Base-by-base conservation (phyloP, 2,888 invertebrate genomes). In the Scaeva pyrastri region DNA sequence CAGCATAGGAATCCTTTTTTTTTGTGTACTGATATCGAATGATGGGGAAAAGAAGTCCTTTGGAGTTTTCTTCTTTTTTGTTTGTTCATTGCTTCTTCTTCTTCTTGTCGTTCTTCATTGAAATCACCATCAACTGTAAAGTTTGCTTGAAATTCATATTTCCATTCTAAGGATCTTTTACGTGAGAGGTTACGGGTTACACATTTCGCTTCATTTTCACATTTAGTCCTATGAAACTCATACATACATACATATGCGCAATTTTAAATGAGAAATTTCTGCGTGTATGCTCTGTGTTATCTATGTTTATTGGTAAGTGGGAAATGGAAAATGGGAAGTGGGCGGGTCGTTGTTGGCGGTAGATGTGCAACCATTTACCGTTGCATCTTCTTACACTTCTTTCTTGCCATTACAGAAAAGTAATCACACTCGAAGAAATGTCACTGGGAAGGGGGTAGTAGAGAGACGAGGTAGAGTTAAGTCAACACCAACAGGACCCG, bases 341-440 rank as follows among this genome's bases (percentile, higher is more conserved):
- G 26, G 26, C 3, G 26, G 26, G 6, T 31, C 8, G 31, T 19
- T 11, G 23, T 14, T 43, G 39, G 14, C 6, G n/a, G 23, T 6
- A 41, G 36, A 23, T 41, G 64, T 14, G 48, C 41, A 48, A 36
- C 11, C n/a, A 45, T 23, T 31, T 41, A 12, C 11, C 21, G 39
- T 56, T 50, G 62, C 68, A 52, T 78, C 71, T 71, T 72, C 71
- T 75, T 66, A 75, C 83, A 84, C 70, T 83, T 48, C 23, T 62
- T 48, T 19, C 52, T 66, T 1, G 5, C 5, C 8, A 8, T 31
- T 31, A 72, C 85, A 81, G 76, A 55, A 85, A 85, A 76, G 85
- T 81, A 80, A 85, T 85, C 80, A 80, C 68, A 81, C 75, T 73
- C 41, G 55, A 85, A 72, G 19, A 41, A 70, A 55, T 62, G 68